These are phyloP conservation scores for Oryzaephilus surinamensis DNA, from an alignment of 1,140 invertebrate species.

Conservation along the genomic window DNA sequence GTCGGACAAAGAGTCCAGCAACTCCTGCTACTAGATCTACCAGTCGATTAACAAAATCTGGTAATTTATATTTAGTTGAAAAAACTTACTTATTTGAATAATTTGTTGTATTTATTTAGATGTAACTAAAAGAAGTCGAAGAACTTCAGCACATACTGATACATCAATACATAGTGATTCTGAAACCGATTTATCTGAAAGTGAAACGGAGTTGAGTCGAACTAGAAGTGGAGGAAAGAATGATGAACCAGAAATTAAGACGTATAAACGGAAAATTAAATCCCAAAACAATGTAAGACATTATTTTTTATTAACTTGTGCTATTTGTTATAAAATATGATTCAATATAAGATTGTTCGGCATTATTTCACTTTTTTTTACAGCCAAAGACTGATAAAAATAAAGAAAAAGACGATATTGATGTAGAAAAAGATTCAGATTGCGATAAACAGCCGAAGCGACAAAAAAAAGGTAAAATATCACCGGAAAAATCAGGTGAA, in stretches of 20 bases:
- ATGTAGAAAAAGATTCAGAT: conserved; percentile 35
- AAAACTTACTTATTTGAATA: no score
- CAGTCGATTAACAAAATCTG: conserved; percentile 20
- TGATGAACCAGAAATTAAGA: conserved; percentile 26
- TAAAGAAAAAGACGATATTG: conserved; percentile 29
- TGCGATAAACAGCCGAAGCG: conserved; percentile 27
- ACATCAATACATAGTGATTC: conserved; percentile 48
- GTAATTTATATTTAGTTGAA: no score
- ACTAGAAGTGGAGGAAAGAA: conserved; percentile 33
- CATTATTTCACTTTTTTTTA: no score
- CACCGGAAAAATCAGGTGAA: conserved; percentile 21
- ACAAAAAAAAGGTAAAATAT: conserved; percentile 24
- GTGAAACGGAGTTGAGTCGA: conserved; percentile 28
- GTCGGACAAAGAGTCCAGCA: conserved; percentile 53
- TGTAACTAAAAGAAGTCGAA: conserved; percentile 23
- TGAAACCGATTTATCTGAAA: conserved; percentile 37
- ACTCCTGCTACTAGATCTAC: conserved; percentile 35
- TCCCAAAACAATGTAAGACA: conserved; percentile 1
- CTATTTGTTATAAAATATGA: neutral
- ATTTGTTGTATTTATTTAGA: conserved; percentile 8
- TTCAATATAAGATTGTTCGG: conserved; percentile 3
- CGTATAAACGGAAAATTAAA: conserved; percentile 18
- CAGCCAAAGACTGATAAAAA: conserved; percentile 34
- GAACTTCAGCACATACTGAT: conserved; percentile 48
- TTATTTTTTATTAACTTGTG: neutral